Conservation (phyloP, 1,140 invertebrate genomes). For the Calosoma granatense region DNA sequence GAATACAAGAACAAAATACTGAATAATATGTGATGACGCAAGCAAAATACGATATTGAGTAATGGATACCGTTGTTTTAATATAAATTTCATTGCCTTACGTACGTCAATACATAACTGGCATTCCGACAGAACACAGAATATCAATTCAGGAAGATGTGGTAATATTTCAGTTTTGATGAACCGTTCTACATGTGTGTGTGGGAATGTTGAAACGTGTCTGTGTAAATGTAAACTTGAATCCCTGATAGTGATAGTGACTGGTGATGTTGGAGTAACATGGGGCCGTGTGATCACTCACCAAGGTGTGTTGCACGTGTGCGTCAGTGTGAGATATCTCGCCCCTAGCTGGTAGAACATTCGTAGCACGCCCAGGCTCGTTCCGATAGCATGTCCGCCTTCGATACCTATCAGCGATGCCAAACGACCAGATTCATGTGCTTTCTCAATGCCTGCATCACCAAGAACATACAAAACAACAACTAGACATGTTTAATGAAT, state of each 20-base stretch:
- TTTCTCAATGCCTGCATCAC: slow-evolving; percentile 46
- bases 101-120: not conserved
- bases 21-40: too few relatives aligned
- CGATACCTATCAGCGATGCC: slow-evolving; percentile 67
- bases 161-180: too few relatives aligned
- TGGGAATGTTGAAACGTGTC: slow-evolving; percentile 28
- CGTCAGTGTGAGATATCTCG: slow-evolving; percentile 74
- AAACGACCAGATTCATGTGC: slow-evolving; percentile 52
- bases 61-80: too few relatives aligned
- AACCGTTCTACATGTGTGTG: slow-evolving; percentile 28
- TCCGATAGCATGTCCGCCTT: slow-evolving; percentile 76
- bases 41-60: too few relatives aligned
- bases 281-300: too few relatives aligned
- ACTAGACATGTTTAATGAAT: not conserved
- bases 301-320: slow-evolving; percentile 83
- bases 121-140: too few relatives aligned
- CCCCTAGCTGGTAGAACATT: slow-evolving; percentile 73
- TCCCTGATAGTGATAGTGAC: too few relatives aligned
- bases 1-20: too few relatives aligned
- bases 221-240: slow-evolving; percentile 6
- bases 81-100: too few relatives aligned
- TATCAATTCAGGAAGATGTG: slow-evolving; percentile 39
- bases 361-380: slow-evolving; percentile 71
- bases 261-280: too few relatives aligned
- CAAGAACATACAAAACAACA: slow-evolving; percentile 34